A percentile compares a stretch with the other conserved stretches of the same genome.
Evolutionary conservation across 2,888 invertebrate species (phyloP).

Genomic region (Limnephilus rhombicus): DNA sequence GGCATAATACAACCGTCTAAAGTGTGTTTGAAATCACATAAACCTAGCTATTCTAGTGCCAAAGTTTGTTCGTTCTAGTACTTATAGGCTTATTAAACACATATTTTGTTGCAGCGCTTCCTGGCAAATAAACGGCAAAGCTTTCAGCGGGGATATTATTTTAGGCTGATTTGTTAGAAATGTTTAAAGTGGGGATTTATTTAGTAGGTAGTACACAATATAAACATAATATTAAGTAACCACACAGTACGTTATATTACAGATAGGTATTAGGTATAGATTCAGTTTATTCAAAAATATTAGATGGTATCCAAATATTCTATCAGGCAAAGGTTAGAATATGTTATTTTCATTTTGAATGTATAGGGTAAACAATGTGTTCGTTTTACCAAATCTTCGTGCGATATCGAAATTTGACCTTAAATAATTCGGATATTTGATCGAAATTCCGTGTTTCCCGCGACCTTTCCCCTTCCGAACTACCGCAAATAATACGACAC

Average conservation of each 20-base stretch:
- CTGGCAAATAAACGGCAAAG: conserved; percentile 9
- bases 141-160: background rate
- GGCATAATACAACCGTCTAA: background rate
- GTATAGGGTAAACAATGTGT: background rate
- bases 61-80: background rate
- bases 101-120: conserved; percentile 3
- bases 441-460: background rate
- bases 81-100: background rate
- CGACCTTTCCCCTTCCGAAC: background rate
- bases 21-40: background rate
- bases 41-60: background rate
- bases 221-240: background rate
- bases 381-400: background rate
- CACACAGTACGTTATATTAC: background rate
- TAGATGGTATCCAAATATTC: background rate
- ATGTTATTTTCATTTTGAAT: background rate
- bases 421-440: background rate
- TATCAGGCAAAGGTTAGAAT: background rate
- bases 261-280: no score
- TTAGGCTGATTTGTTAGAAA: background rate
- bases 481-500: background rate
- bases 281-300: background rate
- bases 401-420: background rate
- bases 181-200: background rate
- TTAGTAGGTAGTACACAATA: background rate